Evolutionary conservation across 2,888 invertebrate genomes (phyloP).

Genomic region (Cheilosia grossa): DNA sequence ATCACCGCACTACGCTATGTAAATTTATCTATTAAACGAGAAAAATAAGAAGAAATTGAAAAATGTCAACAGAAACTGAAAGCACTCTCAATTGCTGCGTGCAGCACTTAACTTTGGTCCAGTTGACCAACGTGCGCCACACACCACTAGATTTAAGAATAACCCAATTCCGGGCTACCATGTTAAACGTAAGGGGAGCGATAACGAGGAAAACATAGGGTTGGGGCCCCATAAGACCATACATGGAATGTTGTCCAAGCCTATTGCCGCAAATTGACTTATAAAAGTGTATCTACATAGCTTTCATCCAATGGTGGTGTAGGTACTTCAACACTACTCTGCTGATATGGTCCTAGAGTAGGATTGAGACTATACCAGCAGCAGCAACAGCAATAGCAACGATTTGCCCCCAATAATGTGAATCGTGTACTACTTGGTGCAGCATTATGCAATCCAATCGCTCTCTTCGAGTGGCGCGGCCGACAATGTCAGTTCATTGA

Average conservation of each 20-base stretch:
- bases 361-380: constrained; percentile 41
- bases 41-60: constrained; percentile 23
- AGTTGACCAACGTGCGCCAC: constrained; percentile 61
- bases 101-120: constrained; percentile 53
- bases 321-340: constrained; percentile 34
- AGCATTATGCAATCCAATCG: constrained; percentile 63
- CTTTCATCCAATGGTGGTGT: constrained; percentile 2
- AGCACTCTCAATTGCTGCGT: constrained; percentile 66
- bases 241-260: constrained; percentile 63
- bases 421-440: constrained; percentile 33
- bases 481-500: constrained; percentile 63
- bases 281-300: constrained; percentile 37
- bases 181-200: constrained; percentile 10
- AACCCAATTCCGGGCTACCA: constrained; percentile 62
- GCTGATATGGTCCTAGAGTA: constrained; percentile 42
- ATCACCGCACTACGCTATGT: constrained; percentile 41
- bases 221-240: constrained; percentile 41
- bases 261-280: constrained; percentile 67
- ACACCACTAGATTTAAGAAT: constrained; percentile 64
- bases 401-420: constrained; percentile 59
- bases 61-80: constrained; percentile 70
- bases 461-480: neutral
- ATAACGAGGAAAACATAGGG: constrained; percentile 29
- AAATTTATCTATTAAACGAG: constrained; percentile 50
- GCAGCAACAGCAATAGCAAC: constrained; percentile 9